Base-by-base conservation (phyloP, 2,113 vertebrate genomes). In the Callocephalon fimbriatum region DNA sequence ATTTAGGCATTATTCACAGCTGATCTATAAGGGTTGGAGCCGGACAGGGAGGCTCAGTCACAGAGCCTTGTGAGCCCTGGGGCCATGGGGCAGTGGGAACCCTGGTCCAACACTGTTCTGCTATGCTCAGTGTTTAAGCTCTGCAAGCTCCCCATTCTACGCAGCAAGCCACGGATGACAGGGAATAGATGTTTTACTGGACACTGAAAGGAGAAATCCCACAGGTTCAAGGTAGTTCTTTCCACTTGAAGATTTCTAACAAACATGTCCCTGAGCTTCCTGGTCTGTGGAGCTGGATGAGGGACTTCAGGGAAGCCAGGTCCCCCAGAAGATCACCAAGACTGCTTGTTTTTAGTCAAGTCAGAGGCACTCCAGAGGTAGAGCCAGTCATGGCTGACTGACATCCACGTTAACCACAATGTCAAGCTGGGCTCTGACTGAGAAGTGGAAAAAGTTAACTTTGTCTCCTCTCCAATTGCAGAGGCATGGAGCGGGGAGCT, bases 61-160 rank as follows among this genome's bases (percentile, higher is more conserved):
- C 45, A 81, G 74, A 63, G 75, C n/a, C 35, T n/a, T 48, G 35
- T 15, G 68, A 91, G 76, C 31, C 68, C 53, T 3, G 2, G 25
- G 26, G 54, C 40, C 26, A 7, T 2, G 31, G 61, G 5, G 53
- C 56, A 38, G 18, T 8, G 59, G 72, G 26, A 32, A 17, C 87
- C n/a, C 50, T n/a, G 11, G 1, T 12, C 50, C 76, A 53, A 5
- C 0, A 0, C 38, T 32, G 22, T 26, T 19, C 56, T 76, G 45
- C 66, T 44, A 0, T 8, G 23, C 62, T 61, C 76, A 31, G 25
- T 14, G 27, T 38, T 11, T 25, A 37, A 71, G 51, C 66, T 75
- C 56, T 74, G 66, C 17, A 18, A 90, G 67, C 45, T 51, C 22
- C 19, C n/a, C n/a, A 7, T 35, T 7, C 22, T 42, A 23, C 7